These are phyloP conservation scores for Rhynchophorus ferrugineus DNA, from an alignment of 1,140 invertebrate genomes.

Conservation along the genomic window DNA sequence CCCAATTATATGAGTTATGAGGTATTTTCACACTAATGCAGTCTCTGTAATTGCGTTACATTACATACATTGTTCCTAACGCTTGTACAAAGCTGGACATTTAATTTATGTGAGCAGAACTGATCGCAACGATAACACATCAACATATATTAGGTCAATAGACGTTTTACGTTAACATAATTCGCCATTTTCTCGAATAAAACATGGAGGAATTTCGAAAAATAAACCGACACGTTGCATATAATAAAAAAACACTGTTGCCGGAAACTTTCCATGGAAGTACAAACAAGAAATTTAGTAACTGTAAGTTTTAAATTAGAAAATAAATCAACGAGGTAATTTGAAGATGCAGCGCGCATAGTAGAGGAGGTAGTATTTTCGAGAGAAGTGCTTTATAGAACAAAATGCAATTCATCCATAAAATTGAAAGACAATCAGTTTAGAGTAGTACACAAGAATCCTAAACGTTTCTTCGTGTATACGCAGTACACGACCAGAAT, in stretches of 20 bases:
- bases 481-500: constrained; percentile 2
- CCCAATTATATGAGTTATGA: constrained; percentile 2
- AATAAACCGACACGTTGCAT: too few species aligned
- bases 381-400: constrained; percentile 11
- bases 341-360: background rate
- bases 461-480: constrained; percentile 11
- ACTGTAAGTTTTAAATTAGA: background rate
- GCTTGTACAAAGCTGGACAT: constrained; percentile 3
- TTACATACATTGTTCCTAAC: constrained; percentile 1
- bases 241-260: too few species aligned
- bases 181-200: too few species aligned
- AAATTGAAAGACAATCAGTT: constrained; percentile 22
- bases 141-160: background rate
- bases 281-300: background rate
- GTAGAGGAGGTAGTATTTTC: background rate
- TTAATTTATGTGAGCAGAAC: constrained; percentile 5
- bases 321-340: background rate
- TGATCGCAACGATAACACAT: constrained; percentile 2
- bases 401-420: constrained; percentile 19
- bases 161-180: background rate
- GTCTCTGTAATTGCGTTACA: constrained; percentile 1
- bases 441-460: constrained; percentile 9
- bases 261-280: too few species aligned
- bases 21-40: constrained; percentile 8
- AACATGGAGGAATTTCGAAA: too few species aligned